Evolutionary conservation across 2,797 vertebrate genomes (phyloP), one percentile per base, ranked within the genome.

Genomic region (Pterois miles): DNA sequence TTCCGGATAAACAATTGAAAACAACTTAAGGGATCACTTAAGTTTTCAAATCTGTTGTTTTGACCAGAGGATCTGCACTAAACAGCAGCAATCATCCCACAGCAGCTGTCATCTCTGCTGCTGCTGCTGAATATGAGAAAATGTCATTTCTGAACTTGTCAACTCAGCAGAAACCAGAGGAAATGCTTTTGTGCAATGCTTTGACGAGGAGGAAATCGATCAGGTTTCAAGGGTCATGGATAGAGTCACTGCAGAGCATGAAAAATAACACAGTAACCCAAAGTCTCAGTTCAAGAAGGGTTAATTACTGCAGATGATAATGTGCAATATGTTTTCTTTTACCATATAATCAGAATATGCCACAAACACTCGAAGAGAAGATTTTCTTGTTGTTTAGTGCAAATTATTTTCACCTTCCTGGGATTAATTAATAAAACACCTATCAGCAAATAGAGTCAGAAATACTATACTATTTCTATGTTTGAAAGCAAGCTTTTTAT

Each of bases 81-180:
- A 76, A 71, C 59, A 65, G 33, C 56, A 65, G 65, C n/a, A 16
- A 5, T n/a, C 53, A 5, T 54, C 52, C 34, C 58, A 20, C 18
- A 65, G 63, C 70, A 22, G 36, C 75, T 53, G 65, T 74, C 78
- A 56, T 59, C 67, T 58, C 52, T 22, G 40, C 57, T 76, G 65
- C 68, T 23, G 64, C 69, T 62, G 74, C 53, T 80, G 29, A 74
- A 65, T 70, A 68, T 82, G 83, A 75, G 65, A 36, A 36, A 56
- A 81, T 43, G 23, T 18, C 20, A 38, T 57, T 52, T 69, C 33
- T 71, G 40, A 83, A 74, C 31, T 59, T 3, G 66, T 67, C 64
- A 57, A 25, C 14, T 89, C 86, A 87, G 88, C 84, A 65, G 80
- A 79, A 80, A 64, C 43, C 20, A 16, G 31, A 66, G 70, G 74